These are phyloP conservation scores for Hormiphora californensis DNA, from an alignment of 37 sponge, comb jelly and placozoan genomes.

Conservation along the genomic window DNA sequence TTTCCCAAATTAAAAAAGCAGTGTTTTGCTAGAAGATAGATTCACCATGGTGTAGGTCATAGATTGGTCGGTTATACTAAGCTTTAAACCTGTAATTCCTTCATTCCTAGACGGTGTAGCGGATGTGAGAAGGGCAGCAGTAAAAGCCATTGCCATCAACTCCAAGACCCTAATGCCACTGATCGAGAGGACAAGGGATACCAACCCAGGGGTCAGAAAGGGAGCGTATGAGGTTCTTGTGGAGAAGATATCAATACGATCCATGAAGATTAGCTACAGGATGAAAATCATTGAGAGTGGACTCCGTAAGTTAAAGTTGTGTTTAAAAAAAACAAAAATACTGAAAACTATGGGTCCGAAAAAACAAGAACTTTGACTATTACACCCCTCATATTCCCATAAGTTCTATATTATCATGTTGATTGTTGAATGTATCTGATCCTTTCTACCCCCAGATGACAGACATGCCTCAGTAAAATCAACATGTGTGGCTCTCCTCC, in stretches of 20 bases:
- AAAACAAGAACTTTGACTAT: too few relatives aligned
- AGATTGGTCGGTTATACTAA: too few relatives aligned
- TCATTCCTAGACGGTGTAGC: conserved; percentile 52
- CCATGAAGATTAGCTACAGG: conserved; percentile 41
- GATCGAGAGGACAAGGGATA: conserved; percentile 13
- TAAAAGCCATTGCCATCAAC: conserved; percentile 37
- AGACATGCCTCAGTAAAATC: background rate
- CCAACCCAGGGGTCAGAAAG: background rate
- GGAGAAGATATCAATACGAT: conserved; percentile 19
- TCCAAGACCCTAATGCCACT: conserved; percentile 9
- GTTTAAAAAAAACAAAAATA: too few relatives aligned
- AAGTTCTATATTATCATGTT: too few relatives aligned
- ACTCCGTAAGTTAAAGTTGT: background rate
- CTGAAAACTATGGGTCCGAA: too few relatives aligned
- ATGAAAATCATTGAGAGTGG: conserved; percentile 23
- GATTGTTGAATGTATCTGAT: background rate
- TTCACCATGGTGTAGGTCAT: too few relatives aligned
- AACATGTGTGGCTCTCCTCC: background rate
- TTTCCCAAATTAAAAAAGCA: too few relatives aligned
- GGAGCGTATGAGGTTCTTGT: conserved; percentile 30
- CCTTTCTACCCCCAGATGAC: background rate
- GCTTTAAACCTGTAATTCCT: too few relatives aligned
- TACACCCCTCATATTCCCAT: too few relatives aligned
- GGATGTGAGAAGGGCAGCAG: conserved; percentile 42
- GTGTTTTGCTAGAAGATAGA: too few relatives aligned